Percentiles rank a stretch among this genome's conserved stretches.
phyloP scores from a whole-genome alignment of 2,797 vertebrate genomes.

The Coracias cyanogaster region DNA sequence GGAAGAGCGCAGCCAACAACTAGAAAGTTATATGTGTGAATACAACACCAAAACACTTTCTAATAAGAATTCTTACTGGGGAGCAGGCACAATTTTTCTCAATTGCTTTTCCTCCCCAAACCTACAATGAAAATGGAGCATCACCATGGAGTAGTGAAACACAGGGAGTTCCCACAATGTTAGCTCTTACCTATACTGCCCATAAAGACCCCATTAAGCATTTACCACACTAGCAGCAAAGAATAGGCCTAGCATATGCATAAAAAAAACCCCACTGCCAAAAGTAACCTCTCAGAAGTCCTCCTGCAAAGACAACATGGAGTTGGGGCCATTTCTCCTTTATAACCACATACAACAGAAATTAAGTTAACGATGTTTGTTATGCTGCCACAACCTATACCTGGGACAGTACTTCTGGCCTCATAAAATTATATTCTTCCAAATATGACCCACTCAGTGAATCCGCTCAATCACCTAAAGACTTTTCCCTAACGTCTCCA shows the following conservation, averaged over 20 bases:
- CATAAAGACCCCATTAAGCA: neutral
- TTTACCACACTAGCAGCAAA: neutral
- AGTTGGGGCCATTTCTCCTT: neutral
- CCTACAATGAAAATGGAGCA: neutral
- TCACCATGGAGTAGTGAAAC: neutral
- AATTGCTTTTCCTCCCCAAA: neutral
- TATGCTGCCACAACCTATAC: neutral
- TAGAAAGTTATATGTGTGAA: neutral
- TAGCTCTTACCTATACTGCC: neutral
- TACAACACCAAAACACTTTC: neutral
- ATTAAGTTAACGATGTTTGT: neutral
- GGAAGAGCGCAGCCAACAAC: neutral
- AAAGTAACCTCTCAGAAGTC: neutral
- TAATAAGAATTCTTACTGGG: neutral
- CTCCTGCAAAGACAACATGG: neutral
- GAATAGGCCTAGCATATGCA: neutral
- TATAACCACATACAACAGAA: neutral
- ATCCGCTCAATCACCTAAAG: neutral
- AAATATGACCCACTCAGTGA: neutral
- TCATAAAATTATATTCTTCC: neutral
- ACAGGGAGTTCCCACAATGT: neutral
- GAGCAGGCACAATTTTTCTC: neutral
- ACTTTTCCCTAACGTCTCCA: neutral
- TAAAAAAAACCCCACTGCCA: accelerated
- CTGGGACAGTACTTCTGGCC: neutral